Percentiles rank a stretch among this genome's conserved stretches.
Evolutionary conservation across 2,113 vertebrate genomes (phyloP).

Genomic region (Saimiri boliviensis): DNA sequence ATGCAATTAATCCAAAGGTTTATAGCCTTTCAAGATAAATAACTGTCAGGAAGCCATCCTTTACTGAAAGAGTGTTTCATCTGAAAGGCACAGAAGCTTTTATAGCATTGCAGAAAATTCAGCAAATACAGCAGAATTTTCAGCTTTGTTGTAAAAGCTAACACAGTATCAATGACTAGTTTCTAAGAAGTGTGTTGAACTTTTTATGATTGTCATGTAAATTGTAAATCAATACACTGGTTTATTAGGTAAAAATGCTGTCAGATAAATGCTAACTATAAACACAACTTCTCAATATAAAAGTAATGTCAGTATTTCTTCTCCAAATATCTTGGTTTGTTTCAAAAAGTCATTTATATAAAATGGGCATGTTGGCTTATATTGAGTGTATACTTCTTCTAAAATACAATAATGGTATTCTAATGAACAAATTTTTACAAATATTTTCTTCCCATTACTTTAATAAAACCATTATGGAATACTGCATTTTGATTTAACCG

Average conservation of each 20-base stretch:
- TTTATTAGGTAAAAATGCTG: not conserved
- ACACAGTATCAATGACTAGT: not conserved
- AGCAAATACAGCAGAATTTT: too few species aligned
- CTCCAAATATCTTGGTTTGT: not conserved
- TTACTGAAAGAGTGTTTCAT: not conserved
- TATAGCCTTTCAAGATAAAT: conserved; percentile 66
- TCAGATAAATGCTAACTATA: not conserved
- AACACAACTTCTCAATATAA: not conserved
- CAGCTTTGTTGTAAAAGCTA: not conserved
- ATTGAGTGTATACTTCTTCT: not conserved
- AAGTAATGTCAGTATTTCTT: not conserved
- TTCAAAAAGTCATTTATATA: conserved; percentile 27
- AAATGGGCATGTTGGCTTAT: not conserved
- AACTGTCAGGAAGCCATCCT: conserved; percentile 57
- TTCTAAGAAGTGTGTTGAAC: not conserved
- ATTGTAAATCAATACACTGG: not conserved
- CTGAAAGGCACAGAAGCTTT: not conserved
- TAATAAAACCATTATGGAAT: not conserved
- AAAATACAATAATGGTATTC: not conserved
- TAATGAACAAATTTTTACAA: not conserved
- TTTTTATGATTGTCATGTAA: conserved; percentile 10
- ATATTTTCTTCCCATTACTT: not conserved
- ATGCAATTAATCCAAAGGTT: conserved; percentile 70
- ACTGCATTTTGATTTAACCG: not conserved
- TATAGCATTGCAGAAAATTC: too few species aligned